Conservation (phyloP, 2,113 vertebrate genomes). For the Malurus elegans region DNA sequence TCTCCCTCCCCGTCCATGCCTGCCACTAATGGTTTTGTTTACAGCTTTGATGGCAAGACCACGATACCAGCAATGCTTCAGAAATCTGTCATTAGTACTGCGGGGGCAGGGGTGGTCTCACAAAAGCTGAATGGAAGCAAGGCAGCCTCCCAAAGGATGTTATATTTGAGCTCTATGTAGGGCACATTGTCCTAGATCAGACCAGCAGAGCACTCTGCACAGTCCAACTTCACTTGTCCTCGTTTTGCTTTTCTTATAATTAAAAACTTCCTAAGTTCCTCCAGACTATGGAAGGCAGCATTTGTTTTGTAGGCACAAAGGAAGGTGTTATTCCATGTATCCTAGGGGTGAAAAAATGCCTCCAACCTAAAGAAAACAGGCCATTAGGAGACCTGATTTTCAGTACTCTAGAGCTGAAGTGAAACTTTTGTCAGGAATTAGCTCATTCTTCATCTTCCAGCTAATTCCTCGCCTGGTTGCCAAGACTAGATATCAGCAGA, state of each 20-base stretch:
- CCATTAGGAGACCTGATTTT: neutral
- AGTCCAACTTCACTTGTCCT: conserved; percentile 41
- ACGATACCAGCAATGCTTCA: neutral
- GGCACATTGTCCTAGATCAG: conserved; percentile 67
- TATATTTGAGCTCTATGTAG: conserved; percentile 65
- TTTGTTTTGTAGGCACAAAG: conserved; percentile 42
- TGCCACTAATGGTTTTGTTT: conserved; percentile 40
- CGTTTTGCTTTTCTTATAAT: conserved; percentile 54
- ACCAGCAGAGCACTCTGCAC: conserved; percentile 35
- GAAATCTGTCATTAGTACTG: conserved; percentile 15
- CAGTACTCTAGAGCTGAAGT: neutral
- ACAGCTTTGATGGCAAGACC: neutral
- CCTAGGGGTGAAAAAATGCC: neutral
- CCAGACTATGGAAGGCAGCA: neutral
- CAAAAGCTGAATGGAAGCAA: conserved; percentile 56
- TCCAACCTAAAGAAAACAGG: neutral
- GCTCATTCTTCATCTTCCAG: neutral
- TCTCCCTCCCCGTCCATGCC: neutral
- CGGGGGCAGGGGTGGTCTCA: neutral
- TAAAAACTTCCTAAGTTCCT: conserved; percentile 57
- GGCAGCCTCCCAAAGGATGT: conserved; percentile 44
- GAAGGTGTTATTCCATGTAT: neutral
- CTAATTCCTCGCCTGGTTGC: neutral
- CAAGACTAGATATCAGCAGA: neutral
- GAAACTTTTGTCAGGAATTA: conserved; percentile 16